Base-by-base conservation (phyloP, 2,797 vertebrate species). In the Vultur gryphus region DNA sequence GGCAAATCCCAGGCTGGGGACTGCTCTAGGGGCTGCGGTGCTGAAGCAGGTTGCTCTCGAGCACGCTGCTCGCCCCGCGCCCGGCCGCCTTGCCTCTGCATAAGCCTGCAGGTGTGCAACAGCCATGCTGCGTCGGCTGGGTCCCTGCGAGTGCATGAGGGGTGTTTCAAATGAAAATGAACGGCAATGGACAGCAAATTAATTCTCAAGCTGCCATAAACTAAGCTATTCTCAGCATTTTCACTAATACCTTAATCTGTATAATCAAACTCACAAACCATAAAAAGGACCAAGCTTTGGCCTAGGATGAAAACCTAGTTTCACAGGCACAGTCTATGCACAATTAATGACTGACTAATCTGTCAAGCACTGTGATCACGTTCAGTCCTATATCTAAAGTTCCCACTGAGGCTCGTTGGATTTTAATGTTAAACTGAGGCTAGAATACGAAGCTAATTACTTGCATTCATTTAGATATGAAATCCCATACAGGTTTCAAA, bases 31-130 rank as follows among this genome's bases (percentile, higher is more conserved):
- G 20, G 8, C 39, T 46, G 65, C 1, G 1, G 37, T 5, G 3
- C 15, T 37, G 28, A 35, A 52, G 49, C 24, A 19, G 19, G 31
- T 24, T 20, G 17, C 14, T 67, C 37, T 46, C 0, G 0, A 46
- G 33, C 8, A 2, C 1, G 0, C 2, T 6, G 5, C 26, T 55
- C 0, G 0, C 26, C 13, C 24, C 4, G 1, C 0, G 3, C 13
- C 23, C 43, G 0, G 0, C 14, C 0, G 0, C 26, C 6, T 25
- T 2, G 1, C 25, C 51, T 19, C 35, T 5, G 4, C 0, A 0
- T 1, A 5, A 16, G 8, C 11, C 49, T 31, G 66, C 37, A n/a
- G 8, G 21, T 13, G n/a, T 13, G 69, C 31, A 33, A 10, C 55
- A 39, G 1, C 1, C 0, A 0, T 41, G 35, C 46, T 59, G 58